phyloP scores from a whole-genome alignment of 2,113 vertebrate species.

The Notothenia coriiceps region DNA sequence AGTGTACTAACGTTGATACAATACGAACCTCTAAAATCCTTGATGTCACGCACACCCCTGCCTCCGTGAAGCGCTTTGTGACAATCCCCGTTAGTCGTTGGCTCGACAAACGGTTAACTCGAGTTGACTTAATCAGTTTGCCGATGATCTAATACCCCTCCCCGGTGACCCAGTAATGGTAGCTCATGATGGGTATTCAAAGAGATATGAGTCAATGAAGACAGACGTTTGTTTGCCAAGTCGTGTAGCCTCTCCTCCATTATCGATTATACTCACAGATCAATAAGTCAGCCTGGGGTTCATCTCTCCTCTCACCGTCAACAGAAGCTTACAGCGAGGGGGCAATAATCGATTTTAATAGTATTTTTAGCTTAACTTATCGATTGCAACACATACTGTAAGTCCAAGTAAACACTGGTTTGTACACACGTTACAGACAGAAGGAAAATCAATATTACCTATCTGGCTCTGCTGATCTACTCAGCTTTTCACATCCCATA shows the following conservation, averaged over 20 bases:
- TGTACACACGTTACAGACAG: conserved; percentile 42
- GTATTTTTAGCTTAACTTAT: conserved; percentile 76
- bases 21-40: neutral
- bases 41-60: conserved; percentile 17
- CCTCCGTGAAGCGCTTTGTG: conserved; percentile 6
- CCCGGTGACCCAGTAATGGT: conserved; percentile 59
- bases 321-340: conserved; percentile 56
- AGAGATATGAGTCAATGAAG: conserved; percentile 66
- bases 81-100: conserved; percentile 40
- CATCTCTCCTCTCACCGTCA: conserved; percentile 54
- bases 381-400: conserved; percentile 50
- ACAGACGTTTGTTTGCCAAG: conserved; percentile 64
- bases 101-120: conserved; percentile 56
- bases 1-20: neutral
- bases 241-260: conserved; percentile 27
- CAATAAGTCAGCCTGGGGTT: conserved; percentile 70
- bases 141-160: conserved; percentile 54
- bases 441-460: conserved; percentile 58
- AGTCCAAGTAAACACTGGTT: conserved; percentile 46
- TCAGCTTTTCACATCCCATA: conserved; percentile 31
- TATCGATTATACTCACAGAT: conserved; percentile 59
- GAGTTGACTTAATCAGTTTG: conserved; percentile 70
- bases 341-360: conserved; percentile 72
- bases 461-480: conserved; percentile 45
- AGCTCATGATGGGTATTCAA: conserved; percentile 63